phyloP scores from a whole-genome alignment of 2,113 vertebrate species.

The Pedetes capensis region DNA sequence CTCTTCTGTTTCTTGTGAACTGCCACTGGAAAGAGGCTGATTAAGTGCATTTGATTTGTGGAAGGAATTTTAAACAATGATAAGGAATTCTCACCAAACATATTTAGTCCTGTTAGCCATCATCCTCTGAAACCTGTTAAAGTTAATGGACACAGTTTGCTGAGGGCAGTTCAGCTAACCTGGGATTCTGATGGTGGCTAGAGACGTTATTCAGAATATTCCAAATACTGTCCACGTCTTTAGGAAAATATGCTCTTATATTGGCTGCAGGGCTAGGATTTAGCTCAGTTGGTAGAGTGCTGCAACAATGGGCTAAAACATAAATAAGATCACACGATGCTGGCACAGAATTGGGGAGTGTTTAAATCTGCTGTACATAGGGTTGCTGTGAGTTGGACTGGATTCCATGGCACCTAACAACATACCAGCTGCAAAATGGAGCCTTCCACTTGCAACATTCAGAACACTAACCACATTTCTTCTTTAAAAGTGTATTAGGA shows the following conservation, averaged over 20 bases:
- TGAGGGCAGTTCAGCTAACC: background rate
- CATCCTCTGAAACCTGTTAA: background rate
- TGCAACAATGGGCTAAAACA: no score
- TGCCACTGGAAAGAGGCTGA: background rate
- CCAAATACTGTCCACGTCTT: background rate
- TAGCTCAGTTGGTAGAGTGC: no score
- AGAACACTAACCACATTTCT: constrained; percentile 25
- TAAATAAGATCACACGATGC: no score
- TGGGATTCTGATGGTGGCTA: background rate
- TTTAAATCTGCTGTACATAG: no score
- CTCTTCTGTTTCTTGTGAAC: background rate
- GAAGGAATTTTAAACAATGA: constrained; percentile 38
- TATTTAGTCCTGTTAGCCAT: background rate
- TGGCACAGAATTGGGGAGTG: no score
- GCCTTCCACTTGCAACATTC: background rate
- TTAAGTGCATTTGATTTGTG: constrained; percentile 43
- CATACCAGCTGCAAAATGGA: constrained; percentile 5
- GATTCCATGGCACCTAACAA: no score
- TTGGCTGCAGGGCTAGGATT: no score
- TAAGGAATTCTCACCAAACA: background rate
- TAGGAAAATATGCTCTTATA: background rate
- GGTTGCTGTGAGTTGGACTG: no score
- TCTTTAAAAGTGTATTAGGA: constrained; percentile 41
- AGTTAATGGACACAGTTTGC: background rate
- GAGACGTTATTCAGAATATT: background rate